Conservation (phyloP, 2,888 invertebrate genomes). For the Lithophane leautieri region DNA sequence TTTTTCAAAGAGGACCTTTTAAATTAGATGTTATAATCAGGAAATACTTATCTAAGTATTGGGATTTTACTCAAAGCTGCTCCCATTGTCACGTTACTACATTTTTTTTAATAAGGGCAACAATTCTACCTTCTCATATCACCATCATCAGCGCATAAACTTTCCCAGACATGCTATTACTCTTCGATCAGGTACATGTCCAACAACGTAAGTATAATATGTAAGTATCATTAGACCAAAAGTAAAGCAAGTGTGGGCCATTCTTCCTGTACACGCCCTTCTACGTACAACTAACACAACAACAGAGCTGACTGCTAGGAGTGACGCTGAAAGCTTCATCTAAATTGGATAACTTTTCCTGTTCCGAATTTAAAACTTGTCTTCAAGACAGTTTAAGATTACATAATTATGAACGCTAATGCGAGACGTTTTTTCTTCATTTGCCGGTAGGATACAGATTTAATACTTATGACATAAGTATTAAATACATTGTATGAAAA, state of each 20-base stretch:
- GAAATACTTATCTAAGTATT: neutral
- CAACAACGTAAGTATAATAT: neutral
- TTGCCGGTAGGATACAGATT: too few relatives aligned
- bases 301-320: neutral
- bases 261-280: slow-evolving; percentile 4
- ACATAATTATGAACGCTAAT: slow-evolving; percentile 4
- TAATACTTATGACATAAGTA: too few relatives aligned
- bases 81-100: neutral
- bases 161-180: neutral
- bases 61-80: slow-evolving; percentile 1
- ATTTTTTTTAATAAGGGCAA: neutral
- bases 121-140: too few relatives aligned
- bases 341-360: slow-evolving; percentile 18
- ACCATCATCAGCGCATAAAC: neutral
- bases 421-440: too few relatives aligned
- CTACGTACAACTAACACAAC: neutral
- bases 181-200: too few relatives aligned
- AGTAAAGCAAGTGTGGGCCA: neutral
- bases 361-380: slow-evolving; percentile 14
- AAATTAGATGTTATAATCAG: slow-evolving; percentile 41
- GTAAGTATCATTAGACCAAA: neutral
- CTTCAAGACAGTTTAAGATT: neutral
- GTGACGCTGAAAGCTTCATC: neutral
- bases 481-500: too few relatives aligned
- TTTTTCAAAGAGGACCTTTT: slow-evolving; percentile 57